Evolutionary conservation across 1,140 invertebrate genomes (phyloP), one percentile per base, ranked within the genome.

Genomic region (Lordiphosa collinella): DNA sequence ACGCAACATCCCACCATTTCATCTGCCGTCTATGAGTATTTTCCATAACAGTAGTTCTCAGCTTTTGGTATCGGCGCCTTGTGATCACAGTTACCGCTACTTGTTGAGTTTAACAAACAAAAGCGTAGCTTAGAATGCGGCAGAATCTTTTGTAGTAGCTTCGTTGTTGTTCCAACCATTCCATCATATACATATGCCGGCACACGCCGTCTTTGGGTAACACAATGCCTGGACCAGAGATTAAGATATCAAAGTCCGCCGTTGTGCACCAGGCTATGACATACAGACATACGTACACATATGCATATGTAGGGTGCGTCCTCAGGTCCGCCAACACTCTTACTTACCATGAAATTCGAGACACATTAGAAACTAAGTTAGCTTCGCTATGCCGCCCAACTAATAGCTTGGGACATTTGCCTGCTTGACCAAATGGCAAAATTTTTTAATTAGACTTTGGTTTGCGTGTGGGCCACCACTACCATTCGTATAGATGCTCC

Each of bases 231-330:
- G 43, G 49, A 41, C 47, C 38, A 64, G 50, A 76, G 72, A 82
- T 82, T 76, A 76, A 82, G 76, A 82, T 82, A 82, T 82, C 76
- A 82, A 82, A 82, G 76, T 76, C 72, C 76, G 76, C 67, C 44
- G 53, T 48, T 66, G 46, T 82, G 78, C 76, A 82, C 62, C 52
- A 65, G 62, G 44, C 78, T 84, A 67, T 84, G 71, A 82, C 76
- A 71, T 74, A 79, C 69, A 49, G 62, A 47, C 61, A 60, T 14
- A 44, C 40, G 60, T 62, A 54, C 44, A 47, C 41, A 59, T 44
- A 49, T 46, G 32, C 16, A 49, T 18, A 35, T 18, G n/a, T n/a
- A 35, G 12, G 31, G 11, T 8, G n/a, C 14, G 14, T 40, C 16
- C 16, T 29, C 13, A 43, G 43, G 40, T 18, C 63, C 35, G 44